Conservation (phyloP, 2,113 vertebrate genomes). For the Gallinago paraguaiae region DNA sequence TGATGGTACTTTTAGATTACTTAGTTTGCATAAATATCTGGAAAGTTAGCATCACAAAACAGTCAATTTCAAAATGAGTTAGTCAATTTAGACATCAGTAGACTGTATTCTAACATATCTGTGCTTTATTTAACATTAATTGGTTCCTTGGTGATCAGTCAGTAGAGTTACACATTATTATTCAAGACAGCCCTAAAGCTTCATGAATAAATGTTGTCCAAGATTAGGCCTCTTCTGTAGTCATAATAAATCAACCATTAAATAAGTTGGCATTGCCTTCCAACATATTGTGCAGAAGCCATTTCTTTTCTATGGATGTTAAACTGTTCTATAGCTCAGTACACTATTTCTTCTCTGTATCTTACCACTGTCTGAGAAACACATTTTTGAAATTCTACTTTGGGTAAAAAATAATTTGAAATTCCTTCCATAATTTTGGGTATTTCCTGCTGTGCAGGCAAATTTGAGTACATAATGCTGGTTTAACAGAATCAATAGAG, state of each 20-base stretch:
- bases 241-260: neutral
- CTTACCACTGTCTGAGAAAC: neutral
- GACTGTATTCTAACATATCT: neutral
- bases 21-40: neutral
- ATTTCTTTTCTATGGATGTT: neutral
- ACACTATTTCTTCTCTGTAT: neutral
- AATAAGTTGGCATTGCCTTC: neutral
- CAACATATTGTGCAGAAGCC: neutral
- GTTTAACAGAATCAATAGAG: neutral
- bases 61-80: neutral
- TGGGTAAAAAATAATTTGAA: neutral
- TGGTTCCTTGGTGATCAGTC: neutral
- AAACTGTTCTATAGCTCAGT: neutral
- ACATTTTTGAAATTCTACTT: neutral
- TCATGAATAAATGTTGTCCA: neutral
- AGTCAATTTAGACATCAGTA: neutral
- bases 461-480: neutral
- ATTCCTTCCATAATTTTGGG: neutral
- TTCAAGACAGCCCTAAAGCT: neutral
- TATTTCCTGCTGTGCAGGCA: neutral
- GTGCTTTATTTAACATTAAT: neutral
- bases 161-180: neutral
- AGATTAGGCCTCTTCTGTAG: neutral
- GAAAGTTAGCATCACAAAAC: neutral
- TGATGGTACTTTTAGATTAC: neutral